Percentiles rank a stretch among this genome's conserved stretches.
Conservation (phyloP, 92 coral and sea anemone genomes). For the Blastomussa wellsi region DNA sequence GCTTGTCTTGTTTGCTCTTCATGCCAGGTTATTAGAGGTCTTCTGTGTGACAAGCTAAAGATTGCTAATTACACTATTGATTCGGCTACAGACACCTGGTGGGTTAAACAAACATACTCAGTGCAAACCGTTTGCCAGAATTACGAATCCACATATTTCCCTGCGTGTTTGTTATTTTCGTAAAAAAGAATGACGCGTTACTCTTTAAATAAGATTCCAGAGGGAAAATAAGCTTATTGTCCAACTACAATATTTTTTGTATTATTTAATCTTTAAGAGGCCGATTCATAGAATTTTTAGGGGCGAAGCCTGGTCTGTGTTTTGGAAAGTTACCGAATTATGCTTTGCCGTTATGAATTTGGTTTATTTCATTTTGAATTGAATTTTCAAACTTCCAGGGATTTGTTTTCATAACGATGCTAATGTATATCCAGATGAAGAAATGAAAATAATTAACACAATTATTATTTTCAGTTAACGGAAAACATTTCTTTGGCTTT, state of each 20-base stretch:
- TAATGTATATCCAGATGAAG: too few species aligned
- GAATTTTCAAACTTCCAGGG: neutral
- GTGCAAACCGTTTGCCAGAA: neutral
- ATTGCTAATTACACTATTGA: conserved; percentile 1
- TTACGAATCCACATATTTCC: neutral
- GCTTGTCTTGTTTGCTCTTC: neutral
- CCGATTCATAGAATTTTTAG: too few species aligned
- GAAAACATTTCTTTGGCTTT: too few species aligned
- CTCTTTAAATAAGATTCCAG: too few species aligned
- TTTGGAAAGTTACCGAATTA: neutral
- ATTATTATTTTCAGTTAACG: too few species aligned
- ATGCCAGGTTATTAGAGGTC: too few species aligned
- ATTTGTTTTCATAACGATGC: neutral
- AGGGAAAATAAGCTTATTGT: too few species aligned
- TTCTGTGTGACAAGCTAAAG: neutral
- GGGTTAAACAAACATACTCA: neutral
- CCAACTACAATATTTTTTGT: too few species aligned
- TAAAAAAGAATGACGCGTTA: too few species aligned
- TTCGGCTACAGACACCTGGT: neutral
- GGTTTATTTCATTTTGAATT: neutral
- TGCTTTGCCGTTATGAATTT: neutral
- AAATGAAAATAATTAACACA: neutral
- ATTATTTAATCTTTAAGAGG: too few species aligned
- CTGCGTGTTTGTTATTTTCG: too few species aligned
- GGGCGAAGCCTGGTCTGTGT: too few species aligned